These are phyloP conservation scores for Riparia riparia DNA, from an alignment of 2,113 vertebrate species.

Conservation along the genomic window DNA sequence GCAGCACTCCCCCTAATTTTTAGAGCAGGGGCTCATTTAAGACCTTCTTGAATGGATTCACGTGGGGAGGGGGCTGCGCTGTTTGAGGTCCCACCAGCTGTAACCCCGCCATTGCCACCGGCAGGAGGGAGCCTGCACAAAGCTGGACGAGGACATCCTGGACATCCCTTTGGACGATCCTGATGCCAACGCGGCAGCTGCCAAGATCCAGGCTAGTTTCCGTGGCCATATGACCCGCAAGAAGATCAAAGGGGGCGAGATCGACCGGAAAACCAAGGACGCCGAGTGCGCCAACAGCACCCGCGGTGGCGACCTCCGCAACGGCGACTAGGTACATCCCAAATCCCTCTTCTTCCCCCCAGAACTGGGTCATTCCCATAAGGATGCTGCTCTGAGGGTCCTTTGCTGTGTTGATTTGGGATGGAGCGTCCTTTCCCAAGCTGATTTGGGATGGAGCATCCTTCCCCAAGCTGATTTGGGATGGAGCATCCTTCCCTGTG, in stretches of 20 bases:
- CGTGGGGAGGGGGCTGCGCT: not conserved
- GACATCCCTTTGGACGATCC: conserved; percentile 97
- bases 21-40: not conserved
- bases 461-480: not conserved
- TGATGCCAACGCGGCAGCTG: conserved; percentile 92
- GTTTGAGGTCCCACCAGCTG: not conserved
- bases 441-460: not conserved
- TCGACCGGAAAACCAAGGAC: conserved; percentile 84
- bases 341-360: rapidly evolving
- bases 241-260: conserved; percentile 94
- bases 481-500: rapidly evolving
- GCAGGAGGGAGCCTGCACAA: conserved; percentile 90
- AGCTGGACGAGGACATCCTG: conserved; percentile 95
- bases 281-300: conserved; percentile 88
- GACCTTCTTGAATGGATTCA: not conserved
- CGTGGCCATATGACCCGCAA: conserved; percentile 98
- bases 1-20: not conserved
- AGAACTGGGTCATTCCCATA: rapidly evolving
- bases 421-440: not conserved
- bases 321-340: conserved; percentile 75
- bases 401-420: not conserved
- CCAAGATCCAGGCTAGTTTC: conserved; percentile 98
- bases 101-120: rapidly evolving
- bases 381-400: not conserved
- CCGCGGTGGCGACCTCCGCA: conserved; percentile 75